These are phyloP conservation scores for Drosophila greeni DNA, from an alignment of 2,888 invertebrate genomes.

Conservation along the genomic window DNA sequence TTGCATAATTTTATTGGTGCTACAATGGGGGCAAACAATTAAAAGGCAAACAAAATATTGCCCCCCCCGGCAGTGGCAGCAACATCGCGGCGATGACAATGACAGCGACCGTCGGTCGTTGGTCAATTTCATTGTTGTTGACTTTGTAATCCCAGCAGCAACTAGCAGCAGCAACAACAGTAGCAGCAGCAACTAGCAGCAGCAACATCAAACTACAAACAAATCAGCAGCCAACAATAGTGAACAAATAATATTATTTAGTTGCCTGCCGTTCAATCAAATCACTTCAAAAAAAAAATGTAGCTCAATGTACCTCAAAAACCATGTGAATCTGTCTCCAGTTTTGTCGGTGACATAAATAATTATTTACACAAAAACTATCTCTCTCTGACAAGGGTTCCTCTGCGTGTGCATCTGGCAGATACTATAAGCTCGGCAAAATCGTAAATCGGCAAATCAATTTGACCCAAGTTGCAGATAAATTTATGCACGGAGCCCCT, in stretches of 20 bases:
- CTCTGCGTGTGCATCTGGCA: background rate
- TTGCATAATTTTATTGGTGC: conserved; percentile 48
- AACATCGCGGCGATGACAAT: conserved; percentile 29
- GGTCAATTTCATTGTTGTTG: conserved; percentile 47
- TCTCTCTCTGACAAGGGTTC: too few species aligned
- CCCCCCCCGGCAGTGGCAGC: background rate
- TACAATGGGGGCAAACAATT: conserved; percentile 45
- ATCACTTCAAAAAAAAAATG: background rate
- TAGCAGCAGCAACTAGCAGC: too few species aligned
- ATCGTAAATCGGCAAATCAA: conserved; percentile 56
- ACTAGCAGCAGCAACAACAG: too few species aligned
- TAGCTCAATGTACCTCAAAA: background rate
- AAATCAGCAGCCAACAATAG: conserved; percentile 38
- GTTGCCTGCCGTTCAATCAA: conserved; percentile 23
- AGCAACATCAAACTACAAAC: conserved; percentile 16
- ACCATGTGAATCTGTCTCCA: background rate
- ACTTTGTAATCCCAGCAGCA: conserved; percentile 37
- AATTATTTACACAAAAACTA: background rate
- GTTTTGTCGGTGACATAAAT: background rate
- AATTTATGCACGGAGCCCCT: conserved; percentile 24
- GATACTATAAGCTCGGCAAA: conserved; percentile 11
- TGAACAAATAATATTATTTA: conserved; percentile 42
- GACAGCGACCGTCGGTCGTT: conserved; percentile 15
- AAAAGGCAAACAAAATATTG: conserved; percentile 36
- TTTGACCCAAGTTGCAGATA: conserved; percentile 58